These are phyloP conservation scores for Azorinus chamasolen DNA, from an alignment of 2,888 invertebrate genomes.

Conservation along the genomic window DNA sequence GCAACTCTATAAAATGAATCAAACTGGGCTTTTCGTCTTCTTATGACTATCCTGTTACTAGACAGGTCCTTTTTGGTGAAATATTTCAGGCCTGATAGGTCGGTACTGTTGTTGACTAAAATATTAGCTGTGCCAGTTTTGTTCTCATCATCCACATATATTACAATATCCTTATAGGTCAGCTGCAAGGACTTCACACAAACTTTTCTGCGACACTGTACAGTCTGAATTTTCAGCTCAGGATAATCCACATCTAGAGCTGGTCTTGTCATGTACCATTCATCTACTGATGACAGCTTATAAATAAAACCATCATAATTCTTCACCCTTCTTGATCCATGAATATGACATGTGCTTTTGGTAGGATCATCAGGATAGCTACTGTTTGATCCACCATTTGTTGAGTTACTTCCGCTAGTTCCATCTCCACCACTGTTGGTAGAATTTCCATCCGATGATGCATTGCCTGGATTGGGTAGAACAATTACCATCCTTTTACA, in stretches of 20 bases:
- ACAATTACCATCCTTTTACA: constrained; percentile 51
- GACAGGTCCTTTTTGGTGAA: neutral
- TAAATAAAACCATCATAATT: constrained; percentile 13
- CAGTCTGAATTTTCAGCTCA: constrained; percentile 25
- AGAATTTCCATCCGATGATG: neutral
- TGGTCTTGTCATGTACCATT: constrained; percentile 27
- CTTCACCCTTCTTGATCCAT: constrained; percentile 20
- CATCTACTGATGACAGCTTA: constrained; percentile 12
- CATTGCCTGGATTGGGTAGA: neutral
- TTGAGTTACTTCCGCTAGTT: constrained; percentile 6
- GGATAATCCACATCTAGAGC: constrained; percentile 1
- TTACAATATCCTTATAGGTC: constrained; percentile 12
- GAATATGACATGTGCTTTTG: constrained; percentile 24
- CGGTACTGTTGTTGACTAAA: constrained; percentile 18
- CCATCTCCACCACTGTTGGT: neutral
- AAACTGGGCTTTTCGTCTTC: neutral
- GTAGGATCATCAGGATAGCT: neutral
- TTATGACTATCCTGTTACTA: too few species aligned
- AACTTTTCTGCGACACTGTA: constrained; percentile 33
- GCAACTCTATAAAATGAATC: neutral
- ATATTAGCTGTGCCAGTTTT: constrained; percentile 2
- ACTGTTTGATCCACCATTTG: neutral
- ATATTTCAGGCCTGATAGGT: constrained; percentile 8
- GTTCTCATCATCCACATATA: constrained; percentile 21
- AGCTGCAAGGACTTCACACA: constrained; percentile 25